Percentiles rank a stretch among this genome's conserved stretches.
Conservation (phyloP, 35 echinoderm and acorn worm genomes). For the Patiria miniata region DNA sequence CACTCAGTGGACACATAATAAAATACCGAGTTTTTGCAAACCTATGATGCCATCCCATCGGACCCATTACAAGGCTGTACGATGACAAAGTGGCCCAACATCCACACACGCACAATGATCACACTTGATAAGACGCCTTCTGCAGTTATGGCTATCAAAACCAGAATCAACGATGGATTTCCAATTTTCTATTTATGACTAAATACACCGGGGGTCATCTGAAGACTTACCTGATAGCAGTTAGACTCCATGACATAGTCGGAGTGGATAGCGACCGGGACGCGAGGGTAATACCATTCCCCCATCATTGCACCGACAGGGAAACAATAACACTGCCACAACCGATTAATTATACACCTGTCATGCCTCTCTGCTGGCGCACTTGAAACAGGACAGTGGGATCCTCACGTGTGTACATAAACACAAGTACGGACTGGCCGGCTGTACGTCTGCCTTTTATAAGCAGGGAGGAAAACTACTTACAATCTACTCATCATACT, state of each 20-base stretch:
- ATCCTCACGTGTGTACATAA: conserved; percentile 25
- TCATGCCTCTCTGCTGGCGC: conserved; percentile 8
- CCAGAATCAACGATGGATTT: no score
- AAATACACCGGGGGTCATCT: no score
- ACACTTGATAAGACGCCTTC: no score
- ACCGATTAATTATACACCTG: conserved; percentile 24
- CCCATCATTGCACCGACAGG: background rate
- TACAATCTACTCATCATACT: background rate
- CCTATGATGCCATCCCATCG: background rate
- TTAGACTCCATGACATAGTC: background rate
- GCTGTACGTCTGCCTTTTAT: conserved; percentile 1
- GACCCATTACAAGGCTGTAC: background rate
- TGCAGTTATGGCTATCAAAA: no score
- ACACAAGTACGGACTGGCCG: conserved; percentile 3
- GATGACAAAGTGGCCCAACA: background rate
- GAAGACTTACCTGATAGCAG: background rate
- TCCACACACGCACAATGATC: background rate
- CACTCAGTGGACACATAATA: conserved; percentile 1
- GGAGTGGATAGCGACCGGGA: background rate
- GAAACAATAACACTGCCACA: conserved; percentile 4
- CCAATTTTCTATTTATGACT: no score
- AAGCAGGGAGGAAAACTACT: background rate
- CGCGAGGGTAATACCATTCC: conserved; percentile 14
- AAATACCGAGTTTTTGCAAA: background rate
- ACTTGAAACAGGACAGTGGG: background rate